Percentiles rank a stretch among this genome's conserved stretches.
Conservation (phyloP, 2,113 vertebrate genomes). For the Nestor notabilis region DNA sequence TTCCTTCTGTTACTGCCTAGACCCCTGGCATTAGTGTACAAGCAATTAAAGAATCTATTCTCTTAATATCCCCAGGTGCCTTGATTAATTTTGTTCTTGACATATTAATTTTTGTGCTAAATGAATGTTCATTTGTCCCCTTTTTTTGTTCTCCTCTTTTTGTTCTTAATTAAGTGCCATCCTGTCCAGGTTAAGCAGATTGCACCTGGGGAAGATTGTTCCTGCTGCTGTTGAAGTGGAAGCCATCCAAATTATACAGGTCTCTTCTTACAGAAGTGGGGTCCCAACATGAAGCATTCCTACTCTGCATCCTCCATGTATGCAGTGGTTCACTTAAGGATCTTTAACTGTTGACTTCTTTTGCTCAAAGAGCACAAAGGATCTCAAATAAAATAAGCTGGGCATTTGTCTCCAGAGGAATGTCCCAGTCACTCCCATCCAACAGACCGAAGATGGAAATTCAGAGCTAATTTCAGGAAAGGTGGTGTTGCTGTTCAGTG, state of each 20-base stretch:
- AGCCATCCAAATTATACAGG: neutral
- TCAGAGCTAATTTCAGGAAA: neutral
- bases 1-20: slow-evolving; percentile 1
- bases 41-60: slow-evolving; percentile 24
- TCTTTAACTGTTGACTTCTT: neutral
- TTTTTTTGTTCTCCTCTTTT: slow-evolving; percentile 11
- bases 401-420: neutral
- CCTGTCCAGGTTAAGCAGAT: neutral
- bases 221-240: neutral
- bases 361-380: neutral
- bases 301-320: fast-evolving
- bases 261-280: neutral
- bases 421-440: neutral
- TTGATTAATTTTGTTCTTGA: slow-evolving; percentile 33
- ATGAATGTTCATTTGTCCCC: neutral
- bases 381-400: neutral
- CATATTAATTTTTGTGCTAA: slow-evolving; percentile 9
- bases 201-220: neutral
- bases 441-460: neutral
- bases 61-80: neutral
- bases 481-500: fast-evolving
- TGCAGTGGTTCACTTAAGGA: neutral
- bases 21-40: neutral
- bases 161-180: neutral
- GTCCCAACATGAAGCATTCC: fast-evolving